A percentile compares a stretch with the other conserved stretches of the same genome.
Conservation (phyloP, 2,797 vertebrate genomes). For the Phyllotis vaccarum region DNA sequence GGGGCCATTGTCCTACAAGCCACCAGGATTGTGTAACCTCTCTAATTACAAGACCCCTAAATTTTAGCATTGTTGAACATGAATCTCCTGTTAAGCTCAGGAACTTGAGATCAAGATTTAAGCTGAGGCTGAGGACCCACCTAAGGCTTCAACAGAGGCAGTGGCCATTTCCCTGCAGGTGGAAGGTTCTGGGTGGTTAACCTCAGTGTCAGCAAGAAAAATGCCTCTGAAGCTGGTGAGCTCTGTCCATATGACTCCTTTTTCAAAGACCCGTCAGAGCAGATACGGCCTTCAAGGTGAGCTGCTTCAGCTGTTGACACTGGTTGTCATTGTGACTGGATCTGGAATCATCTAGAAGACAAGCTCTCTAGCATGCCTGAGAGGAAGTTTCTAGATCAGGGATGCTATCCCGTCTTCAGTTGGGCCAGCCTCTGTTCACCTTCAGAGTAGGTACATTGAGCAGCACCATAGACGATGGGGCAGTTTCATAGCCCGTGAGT, state of each 20-base stretch:
- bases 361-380: neutral
- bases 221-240: neutral
- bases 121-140: neutral
- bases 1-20: no score
- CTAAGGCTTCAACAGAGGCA: rapidly evolving
- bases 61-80: no score
- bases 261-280: neutral
- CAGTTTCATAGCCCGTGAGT: neutral
- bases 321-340: neutral
- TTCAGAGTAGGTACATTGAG: neutral
- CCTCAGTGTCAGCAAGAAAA: neutral
- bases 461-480: rapidly evolving
- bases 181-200: rapidly evolving
- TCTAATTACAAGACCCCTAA: no score
- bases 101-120: no score
- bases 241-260: neutral
- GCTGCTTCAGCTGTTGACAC: neutral
- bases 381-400: neutral
- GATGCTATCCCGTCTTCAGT: neutral
- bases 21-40: no score
- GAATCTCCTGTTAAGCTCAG: neutral
- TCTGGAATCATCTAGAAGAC: neutral
- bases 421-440: neutral
- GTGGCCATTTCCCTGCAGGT: neutral
- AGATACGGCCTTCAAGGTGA: neutral